Percentiles rank a stretch among this genome's conserved stretches.
Conservation (phyloP, 1,140 invertebrate genomes). For the Bombus breviceps region DNA sequence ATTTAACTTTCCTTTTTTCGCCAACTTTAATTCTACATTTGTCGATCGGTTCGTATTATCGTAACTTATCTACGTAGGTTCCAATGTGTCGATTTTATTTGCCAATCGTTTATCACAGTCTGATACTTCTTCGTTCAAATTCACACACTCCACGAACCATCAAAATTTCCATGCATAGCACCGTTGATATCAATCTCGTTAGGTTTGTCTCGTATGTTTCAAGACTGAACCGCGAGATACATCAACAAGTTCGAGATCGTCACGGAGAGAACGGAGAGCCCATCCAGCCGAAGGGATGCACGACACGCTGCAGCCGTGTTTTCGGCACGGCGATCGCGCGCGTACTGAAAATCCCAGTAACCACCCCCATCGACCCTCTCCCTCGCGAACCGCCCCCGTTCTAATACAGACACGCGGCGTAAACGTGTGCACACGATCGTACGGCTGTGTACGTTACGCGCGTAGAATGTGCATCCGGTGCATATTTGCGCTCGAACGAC, state of each 20-base stretch:
- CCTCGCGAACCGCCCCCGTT: slow-evolving; percentile 41
- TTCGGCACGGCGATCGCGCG: slow-evolving; percentile 74
- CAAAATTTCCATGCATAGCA: too few relatives aligned
- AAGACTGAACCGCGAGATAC: too few relatives aligned
- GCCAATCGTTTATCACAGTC: too few relatives aligned
- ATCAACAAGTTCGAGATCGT: not conserved
- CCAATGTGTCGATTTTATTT: too few relatives aligned
- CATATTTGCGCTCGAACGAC: not conserved
- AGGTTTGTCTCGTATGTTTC: too few relatives aligned
- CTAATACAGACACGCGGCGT: slow-evolving; percentile 43
- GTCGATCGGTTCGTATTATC: too few relatives aligned
- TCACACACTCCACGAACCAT: too few relatives aligned
- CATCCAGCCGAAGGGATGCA: not conserved
- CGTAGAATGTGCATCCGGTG: not conserved
- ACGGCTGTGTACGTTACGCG: slow-evolving; percentile 29
- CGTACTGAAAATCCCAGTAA: slow-evolving; percentile 73
- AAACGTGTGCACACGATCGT: not conserved
- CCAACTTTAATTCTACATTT: too few relatives aligned
- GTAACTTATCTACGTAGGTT: too few relatives aligned
- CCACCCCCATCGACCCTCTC: slow-evolving; percentile 68
- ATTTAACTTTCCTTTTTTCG: too few relatives aligned
- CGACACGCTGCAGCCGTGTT: slow-evolving; percentile 54
- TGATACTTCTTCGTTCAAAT: too few relatives aligned
- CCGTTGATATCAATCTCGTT: too few relatives aligned
- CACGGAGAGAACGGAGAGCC: not conserved